Evolutionary conservation across 1,140 invertebrate genomes (phyloP).

Genomic region (Ctenoplectra terminalis): DNA sequence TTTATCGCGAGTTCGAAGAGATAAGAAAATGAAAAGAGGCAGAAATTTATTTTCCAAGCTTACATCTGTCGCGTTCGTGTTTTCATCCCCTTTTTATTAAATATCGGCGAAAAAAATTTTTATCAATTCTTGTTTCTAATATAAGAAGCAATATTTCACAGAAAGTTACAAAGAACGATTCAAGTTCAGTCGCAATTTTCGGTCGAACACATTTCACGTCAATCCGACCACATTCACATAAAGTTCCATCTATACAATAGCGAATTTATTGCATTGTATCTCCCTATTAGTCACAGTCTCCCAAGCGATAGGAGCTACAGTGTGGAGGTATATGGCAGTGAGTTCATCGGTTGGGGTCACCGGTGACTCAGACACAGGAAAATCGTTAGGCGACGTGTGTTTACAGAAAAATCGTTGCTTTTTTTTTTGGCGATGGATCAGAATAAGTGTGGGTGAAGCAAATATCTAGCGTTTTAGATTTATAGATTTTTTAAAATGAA

Average conservation of each 20-base stretch:
- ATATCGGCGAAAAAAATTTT: too few species aligned
- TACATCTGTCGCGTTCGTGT: too few species aligned
- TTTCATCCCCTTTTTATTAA: too few species aligned
- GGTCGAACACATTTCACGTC: not conserved
- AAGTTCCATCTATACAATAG: conserved; percentile 16
- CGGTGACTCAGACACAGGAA: conserved; percentile 42
- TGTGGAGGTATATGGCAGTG: conserved; percentile 6
- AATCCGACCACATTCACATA: not conserved
- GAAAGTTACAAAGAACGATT: not conserved
- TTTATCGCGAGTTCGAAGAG: too few species aligned
- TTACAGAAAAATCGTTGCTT: conserved; percentile 31
- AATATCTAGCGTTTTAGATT: too few species aligned
- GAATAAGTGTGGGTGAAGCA: too few species aligned
- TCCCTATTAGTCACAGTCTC: conserved; percentile 44
- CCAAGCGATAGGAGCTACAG: conserved; percentile 30
- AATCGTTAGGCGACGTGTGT: conserved; percentile 24
- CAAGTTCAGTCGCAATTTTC: not conserved
- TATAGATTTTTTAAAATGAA: too few species aligned
- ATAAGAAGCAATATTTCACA: not conserved
- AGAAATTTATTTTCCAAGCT: too few species aligned
- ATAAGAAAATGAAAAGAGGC: too few species aligned
- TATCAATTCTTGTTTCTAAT: not conserved
- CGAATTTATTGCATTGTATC: conserved; percentile 35
- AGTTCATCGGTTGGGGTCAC: conserved; percentile 47
- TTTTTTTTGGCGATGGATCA: too few species aligned